Evolutionary conservation across 1,140 invertebrate genomes (phyloP), one percentile per base, ranked within the genome.

Genomic region (Chironomus tepperi): DNA sequence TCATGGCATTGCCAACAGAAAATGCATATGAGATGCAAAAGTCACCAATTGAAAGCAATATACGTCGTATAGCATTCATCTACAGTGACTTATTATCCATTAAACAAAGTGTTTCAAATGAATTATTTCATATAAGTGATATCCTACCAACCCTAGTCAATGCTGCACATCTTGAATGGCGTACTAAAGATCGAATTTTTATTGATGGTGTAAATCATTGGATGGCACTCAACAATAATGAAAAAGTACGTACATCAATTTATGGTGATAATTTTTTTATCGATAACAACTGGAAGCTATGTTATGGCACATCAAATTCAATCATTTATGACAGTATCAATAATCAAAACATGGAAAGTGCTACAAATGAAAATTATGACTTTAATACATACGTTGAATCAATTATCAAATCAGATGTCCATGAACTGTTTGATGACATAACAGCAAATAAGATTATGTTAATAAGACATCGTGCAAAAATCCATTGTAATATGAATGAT

Each of bases 201-300:
- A 70, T 70, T 6, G 65, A 70, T 19, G 65, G 65, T 16, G 19
- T 70, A 70, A 70, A 70, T 70, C 65, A 70, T 1, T 70, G 65
- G 65, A 18, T 3, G 18, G 16, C 65, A 70, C 65, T 70, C 9
- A 21, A 70, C 10, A 70, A 0, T 10, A 70, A 70, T 12, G 18
- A 5, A 18, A 9, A 70, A 9, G 7, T 9, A 9, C 65, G 65
- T 10, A 18, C 9, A 9, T 19, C 16, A 18, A 21, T 70, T 70
- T 70, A 18, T 21, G 65, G 65, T 9, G 65, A 70, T 19, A 70
- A 70, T 70, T 70, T 70, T 21, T 70, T 21, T 21, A 70, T 70
- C 19, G 19, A 70, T 18, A 21, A 21, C 7, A 19, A 19, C 6
- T 70, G 65, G 65, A 70, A 70, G 18, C 18, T 70, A 9, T 70